Evolutionary conservation across 2,888 invertebrate genomes (phyloP).

Genomic region (Hyposoter dolosus): DNA sequence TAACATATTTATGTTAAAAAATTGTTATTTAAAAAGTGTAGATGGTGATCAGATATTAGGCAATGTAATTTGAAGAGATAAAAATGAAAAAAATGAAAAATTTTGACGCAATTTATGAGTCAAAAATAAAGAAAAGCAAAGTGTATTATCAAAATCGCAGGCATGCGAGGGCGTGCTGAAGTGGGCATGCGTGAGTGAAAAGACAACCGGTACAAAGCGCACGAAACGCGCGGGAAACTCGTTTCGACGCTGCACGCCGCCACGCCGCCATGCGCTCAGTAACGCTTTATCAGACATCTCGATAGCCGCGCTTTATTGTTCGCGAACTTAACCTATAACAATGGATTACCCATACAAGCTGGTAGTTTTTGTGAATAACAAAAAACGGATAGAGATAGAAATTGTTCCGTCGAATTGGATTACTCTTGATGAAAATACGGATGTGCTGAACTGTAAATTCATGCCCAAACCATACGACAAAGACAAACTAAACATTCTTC

Average conservation of each 20-base stretch:
- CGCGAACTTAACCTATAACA: no score
- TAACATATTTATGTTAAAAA: no score
- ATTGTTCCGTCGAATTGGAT: constrained; percentile 24
- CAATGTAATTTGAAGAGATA: no score
- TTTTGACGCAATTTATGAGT: no score
- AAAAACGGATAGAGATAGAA: constrained; percentile 11
- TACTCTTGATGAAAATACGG: not conserved
- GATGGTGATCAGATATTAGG: no score
- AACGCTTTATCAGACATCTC: not conserved
- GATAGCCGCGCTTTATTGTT: no score
- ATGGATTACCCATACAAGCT: not conserved
- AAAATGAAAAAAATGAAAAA: no score
- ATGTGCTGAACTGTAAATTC: constrained; percentile 3
- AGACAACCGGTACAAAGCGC: not conserved
- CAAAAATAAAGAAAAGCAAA: no score
- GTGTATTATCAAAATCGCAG: no score
- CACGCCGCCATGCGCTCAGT: not conserved
- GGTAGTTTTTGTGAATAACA: not conserved
- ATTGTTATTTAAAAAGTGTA: no score
- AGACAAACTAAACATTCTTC: not conserved
- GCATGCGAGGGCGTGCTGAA: no score
- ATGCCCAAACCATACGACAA: constrained; percentile 19
- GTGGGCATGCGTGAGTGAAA: no score
- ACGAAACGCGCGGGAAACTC: not conserved
- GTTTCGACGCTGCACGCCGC: not conserved